Base-by-base conservation (phyloP, 1,140 invertebrate genomes). In the Drosophila rufa region DNA sequence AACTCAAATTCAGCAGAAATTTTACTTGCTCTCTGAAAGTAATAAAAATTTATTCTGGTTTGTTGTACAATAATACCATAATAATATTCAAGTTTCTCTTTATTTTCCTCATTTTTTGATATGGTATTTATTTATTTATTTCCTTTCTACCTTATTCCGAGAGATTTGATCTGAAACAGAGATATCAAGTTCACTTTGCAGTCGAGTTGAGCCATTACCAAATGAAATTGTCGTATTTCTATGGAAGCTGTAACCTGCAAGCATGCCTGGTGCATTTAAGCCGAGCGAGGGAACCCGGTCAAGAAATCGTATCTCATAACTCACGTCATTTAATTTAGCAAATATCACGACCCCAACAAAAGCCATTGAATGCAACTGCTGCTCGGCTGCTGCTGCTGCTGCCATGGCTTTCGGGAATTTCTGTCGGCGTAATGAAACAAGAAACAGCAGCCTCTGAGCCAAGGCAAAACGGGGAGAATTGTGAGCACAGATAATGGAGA, bases 271-370 rank as follows among this genome's bases (percentile, higher is more conserved):
- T 38, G n/a, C 38, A 42, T 38, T 60, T 58, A 17, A n/a, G 15
- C 43, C 12, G 42, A 9, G 47, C 12, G 42, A 9, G 47, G 12
- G 45, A 27, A 43, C 67, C 67, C 48, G 27, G 57, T 33, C 62
- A 51, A 53, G 56, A 78, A 78, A 75, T 82, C 76, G 82, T 90
- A 77, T 86, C 80, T 90, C 90, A 92, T 92, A 92, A 86, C 82
- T 92, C 82, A 92, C 76, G 82, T 92, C 86, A 92, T 92, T 92
- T 92, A 92, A 92, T 92, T 92, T 79, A 80, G 80, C 82, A 87
- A 92, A 92, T 92, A 92, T 92, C 90, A 92, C 90, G 90, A 92
- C 73, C 75, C 82, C 70, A 90, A 86, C 90, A 92, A 92, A 92
- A 92, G 90, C 90, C 78, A 92, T 92, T 92, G 77, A 78, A 82